Evolutionary conservation across 2,888 invertebrate species (phyloP).

Genomic region (Phorcus lineatus): DNA sequence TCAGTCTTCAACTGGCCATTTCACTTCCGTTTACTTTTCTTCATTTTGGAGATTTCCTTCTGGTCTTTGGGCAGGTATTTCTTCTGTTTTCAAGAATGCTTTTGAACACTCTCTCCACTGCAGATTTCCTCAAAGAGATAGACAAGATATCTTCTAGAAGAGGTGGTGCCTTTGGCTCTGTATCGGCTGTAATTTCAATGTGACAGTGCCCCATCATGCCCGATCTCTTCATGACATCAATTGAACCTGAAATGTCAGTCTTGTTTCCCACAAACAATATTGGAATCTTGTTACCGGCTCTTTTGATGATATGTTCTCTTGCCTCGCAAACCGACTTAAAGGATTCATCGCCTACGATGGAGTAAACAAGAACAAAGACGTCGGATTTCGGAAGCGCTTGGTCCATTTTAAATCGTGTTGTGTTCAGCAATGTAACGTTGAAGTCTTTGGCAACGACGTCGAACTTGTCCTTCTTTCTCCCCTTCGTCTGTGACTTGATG

Average conservation of each 20-base stretch:
- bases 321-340: background rate
- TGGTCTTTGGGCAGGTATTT: too few relatives aligned
- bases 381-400: background rate
- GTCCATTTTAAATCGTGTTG: background rate
- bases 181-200: background rate
- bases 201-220: background rate
- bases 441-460: background rate
- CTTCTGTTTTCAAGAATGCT: too few relatives aligned
- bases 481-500: background rate
- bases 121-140: too few relatives aligned
- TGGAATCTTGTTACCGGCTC: background rate
- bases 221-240: background rate
- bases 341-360: background rate
- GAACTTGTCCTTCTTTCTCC: background rate
- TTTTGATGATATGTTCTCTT: background rate
- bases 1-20: too few relatives aligned
- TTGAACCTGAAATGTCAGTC: background rate
- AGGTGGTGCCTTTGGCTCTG: too few relatives aligned
- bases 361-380: background rate
- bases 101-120: too few relatives aligned
- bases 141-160: too few relatives aligned
- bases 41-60: too few relatives aligned
- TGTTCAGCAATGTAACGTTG: background rate
- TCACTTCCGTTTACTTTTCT: too few relatives aligned
- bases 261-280: background rate